A percentile compares a stretch with the other conserved stretches of the same genome.
phyloP scores from a whole-genome alignment of 2,113 vertebrate genomes.

The Corydoras maculifer region DNA sequence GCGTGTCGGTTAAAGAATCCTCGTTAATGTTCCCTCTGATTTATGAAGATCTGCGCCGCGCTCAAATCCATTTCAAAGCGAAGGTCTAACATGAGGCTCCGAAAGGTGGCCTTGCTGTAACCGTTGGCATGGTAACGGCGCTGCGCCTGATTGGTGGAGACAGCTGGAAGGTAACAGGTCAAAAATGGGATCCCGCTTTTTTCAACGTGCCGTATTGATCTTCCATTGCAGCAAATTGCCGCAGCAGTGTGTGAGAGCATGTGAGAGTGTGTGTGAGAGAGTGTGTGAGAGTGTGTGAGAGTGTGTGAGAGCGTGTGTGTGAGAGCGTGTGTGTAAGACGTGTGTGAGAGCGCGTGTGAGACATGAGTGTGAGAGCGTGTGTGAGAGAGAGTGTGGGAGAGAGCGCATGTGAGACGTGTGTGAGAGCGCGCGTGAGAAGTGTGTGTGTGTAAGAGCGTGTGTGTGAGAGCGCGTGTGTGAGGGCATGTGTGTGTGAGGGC shows the following conservation, averaged over 20 bases:
- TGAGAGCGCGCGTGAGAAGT: too few species aligned
- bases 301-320: too few species aligned
- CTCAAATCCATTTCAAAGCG: slow-evolving; percentile 16
- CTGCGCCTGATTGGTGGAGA: slow-evolving; percentile 37
- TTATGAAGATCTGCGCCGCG: slow-evolving; percentile 23
- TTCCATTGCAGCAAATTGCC: slow-evolving; percentile 35
- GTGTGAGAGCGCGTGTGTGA: too few species aligned
- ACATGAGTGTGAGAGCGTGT: too few species aligned
- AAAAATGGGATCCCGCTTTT: slow-evolving; percentile 40
- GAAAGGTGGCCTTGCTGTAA: slow-evolving; percentile 33
- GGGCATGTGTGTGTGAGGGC: too few species aligned
- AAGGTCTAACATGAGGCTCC: slow-evolving; percentile 13
- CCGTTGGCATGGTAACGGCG: slow-evolving; percentile 38
- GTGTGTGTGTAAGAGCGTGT: too few species aligned
- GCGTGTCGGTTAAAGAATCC: slow-evolving; percentile 16
- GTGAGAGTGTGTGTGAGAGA: neutral
- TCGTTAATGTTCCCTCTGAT: slow-evolving; percentile 21
- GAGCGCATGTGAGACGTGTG: too few species aligned
- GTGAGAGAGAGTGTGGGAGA: too few species aligned
- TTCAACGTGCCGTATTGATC: slow-evolving; percentile 41
- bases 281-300: too few species aligned
- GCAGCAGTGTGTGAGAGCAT: slow-evolving; percentile 32
- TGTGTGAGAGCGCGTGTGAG: too few species aligned
- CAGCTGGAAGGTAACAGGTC: slow-evolving; percentile 42
- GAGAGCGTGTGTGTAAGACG: too few species aligned